phyloP scores from a whole-genome alignment of 2,888 invertebrate genomes.

The Lasioglossum villosulum region DNA sequence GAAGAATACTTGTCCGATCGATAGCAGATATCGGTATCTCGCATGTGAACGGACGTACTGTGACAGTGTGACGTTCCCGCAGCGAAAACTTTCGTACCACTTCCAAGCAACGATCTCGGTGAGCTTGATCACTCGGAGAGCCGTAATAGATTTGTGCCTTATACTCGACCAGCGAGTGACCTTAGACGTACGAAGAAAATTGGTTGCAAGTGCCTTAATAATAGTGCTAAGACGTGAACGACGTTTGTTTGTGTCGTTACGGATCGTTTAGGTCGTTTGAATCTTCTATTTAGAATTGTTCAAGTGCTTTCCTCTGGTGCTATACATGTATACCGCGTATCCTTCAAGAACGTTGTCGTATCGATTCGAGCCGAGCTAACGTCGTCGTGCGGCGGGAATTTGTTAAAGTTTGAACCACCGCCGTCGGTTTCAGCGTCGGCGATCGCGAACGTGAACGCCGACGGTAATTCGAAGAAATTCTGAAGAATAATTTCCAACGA shows the following conservation, averaged over 20 bases:
- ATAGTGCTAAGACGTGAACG: conserved; percentile 38
- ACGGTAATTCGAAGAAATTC: conserved; percentile 27
- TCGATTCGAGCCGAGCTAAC: background rate
- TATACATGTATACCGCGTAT: background rate
- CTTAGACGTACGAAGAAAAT: conserved; percentile 30
- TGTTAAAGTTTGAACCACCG: background rate
- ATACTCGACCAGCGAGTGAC: conserved; percentile 27
- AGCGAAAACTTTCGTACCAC: background rate
- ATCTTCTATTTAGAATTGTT: conserved; percentile 22
- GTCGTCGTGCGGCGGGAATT: background rate
- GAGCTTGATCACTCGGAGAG: background rate
- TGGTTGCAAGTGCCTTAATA: conserved; percentile 46
- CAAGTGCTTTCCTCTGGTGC: conserved; percentile 46
- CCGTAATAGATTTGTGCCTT: conserved; percentile 26
- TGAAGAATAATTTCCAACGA: conserved; percentile 65
- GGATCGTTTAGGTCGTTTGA: conserved; percentile 33
- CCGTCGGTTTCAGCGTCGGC: background rate
- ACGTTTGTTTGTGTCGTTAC: conserved; percentile 28
- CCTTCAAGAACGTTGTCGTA: conserved; percentile 39
- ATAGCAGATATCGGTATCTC: conserved; percentile 34
- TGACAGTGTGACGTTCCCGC: conserved; percentile 13
- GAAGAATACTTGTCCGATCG: conserved; percentile 26
- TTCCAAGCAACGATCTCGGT: background rate
- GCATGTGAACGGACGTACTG: conserved; percentile 6
- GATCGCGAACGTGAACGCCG: background rate